Evolutionary conservation across 2,113 vertebrate genomes (phyloP).

Genomic region (Tyto alba): DNA sequence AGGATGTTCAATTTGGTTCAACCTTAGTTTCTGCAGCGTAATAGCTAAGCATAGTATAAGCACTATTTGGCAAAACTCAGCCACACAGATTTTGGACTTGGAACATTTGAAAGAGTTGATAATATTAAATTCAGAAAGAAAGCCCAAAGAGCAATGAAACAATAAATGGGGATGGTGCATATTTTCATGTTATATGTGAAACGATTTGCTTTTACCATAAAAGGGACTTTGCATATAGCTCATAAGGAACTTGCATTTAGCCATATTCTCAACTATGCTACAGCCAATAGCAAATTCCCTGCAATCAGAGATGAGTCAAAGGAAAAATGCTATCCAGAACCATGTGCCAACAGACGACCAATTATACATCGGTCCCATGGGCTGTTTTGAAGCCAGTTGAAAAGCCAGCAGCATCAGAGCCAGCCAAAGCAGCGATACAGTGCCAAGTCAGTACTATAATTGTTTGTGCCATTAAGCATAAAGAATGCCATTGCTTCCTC

Average conservation of each 20-base stretch:
- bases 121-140: neutral
- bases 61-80: neutral
- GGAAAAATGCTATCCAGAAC: conserved; percentile 20
- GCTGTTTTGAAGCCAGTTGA: conserved; percentile 40
- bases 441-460: conserved; percentile 48
- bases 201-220: conserved; percentile 48
- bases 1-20: neutral
- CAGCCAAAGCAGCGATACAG: conserved; percentile 21
- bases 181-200: neutral
- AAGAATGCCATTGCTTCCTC: conserved; percentile 52
- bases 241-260: neutral
- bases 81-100: neutral
- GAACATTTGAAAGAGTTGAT: neutral
- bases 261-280: neutral
- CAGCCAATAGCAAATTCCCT: conserved; percentile 21
- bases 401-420: conserved; percentile 31
- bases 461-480: conserved; percentile 55
- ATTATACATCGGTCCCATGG: conserved; percentile 12
- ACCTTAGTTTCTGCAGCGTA: neutral
- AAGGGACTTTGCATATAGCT: conserved; percentile 3
- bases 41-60: neutral
- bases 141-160: neutral
- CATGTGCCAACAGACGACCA: neutral
- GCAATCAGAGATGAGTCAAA: conserved; percentile 61
- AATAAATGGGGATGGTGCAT: neutral